phyloP scores from a whole-genome alignment of 2,113 vertebrate species.

The Rhinoptilus africanus region DNA sequence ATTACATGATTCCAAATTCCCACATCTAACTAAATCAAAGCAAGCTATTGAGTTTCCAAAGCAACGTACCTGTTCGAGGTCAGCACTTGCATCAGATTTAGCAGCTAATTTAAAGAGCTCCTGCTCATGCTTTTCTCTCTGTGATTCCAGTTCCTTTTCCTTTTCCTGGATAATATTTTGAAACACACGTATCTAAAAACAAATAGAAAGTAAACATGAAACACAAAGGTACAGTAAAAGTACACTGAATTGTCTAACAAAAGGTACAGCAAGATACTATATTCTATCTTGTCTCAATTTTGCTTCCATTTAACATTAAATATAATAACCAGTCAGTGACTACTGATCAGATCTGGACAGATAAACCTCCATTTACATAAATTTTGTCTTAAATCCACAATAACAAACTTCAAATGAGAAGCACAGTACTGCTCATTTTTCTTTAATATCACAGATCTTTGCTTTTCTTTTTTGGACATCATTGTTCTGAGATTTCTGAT shows the following conservation, averaged over 20 bases:
- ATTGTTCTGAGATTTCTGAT: not conserved
- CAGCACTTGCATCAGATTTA: constrained; percentile 87
- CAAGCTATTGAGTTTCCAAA: not conserved
- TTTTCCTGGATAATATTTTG: constrained; percentile 87
- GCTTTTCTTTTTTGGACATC: not conserved
- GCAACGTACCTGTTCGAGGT: constrained; percentile 84
- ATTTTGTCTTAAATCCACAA: not conserved
- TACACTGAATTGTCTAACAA: not conserved
- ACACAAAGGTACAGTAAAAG: not conserved
- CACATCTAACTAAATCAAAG: not conserved
- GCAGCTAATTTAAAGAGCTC: constrained; percentile 87
- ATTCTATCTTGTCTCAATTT: not conserved
- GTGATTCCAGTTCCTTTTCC: constrained; percentile 75
- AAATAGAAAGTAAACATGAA: not conserved
- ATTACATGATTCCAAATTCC: not conserved
- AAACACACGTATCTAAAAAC: constrained; percentile 78
- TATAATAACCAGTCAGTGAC: not conserved
- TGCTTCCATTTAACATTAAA: not conserved
- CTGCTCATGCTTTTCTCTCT: constrained; percentile 84
- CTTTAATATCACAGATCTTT: not conserved
- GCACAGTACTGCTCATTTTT: not conserved
- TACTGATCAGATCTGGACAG: not conserved
- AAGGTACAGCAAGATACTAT: not conserved
- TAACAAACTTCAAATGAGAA: not conserved
- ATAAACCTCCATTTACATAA: not conserved